Conservation (phyloP, 2,888 invertebrate genomes). For the Balanococcus diminutus region DNA sequence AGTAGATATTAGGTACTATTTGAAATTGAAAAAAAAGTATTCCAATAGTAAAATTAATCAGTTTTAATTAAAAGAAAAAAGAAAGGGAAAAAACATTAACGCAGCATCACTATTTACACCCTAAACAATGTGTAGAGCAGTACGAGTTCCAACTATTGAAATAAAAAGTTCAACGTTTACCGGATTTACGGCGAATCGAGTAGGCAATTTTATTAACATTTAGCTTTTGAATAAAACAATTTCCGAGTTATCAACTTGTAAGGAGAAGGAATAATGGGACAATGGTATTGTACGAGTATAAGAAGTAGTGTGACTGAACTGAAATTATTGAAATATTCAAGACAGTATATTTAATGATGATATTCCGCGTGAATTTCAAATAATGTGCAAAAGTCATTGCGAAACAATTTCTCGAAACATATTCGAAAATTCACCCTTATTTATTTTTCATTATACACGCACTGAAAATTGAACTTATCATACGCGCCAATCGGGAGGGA, state of each 20-base stretch:
- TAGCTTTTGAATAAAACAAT: neutral
- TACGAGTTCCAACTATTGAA: neutral
- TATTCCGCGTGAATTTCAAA: neutral
- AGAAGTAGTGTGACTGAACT: neutral
- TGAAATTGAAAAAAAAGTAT: neutral
- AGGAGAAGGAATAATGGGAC: neutral
- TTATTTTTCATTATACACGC: no score
- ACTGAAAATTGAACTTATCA: no score
- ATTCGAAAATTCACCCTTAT: neutral
- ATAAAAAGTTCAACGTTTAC: neutral
- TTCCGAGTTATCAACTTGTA: no score
- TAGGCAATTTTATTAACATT: constrained; percentile 13
- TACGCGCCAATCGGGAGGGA: no score
- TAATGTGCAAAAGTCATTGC: neutral
- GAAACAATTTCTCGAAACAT: neutral
- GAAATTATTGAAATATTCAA: neutral
- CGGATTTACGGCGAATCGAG: constrained; percentile 7
- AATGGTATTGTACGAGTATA: no score
- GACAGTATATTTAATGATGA: neutral
- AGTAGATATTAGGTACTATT: neutral
- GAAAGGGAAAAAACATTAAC: no score
- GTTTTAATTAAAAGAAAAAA: no score
- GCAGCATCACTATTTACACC: no score
- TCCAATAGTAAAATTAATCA: neutral
- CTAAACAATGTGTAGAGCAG: no score